Percentiles rank a stretch among this genome's conserved stretches.
Evolutionary conservation across 2,888 invertebrate genomes (phyloP).

Genomic region (Drosophila colorata): DNA sequence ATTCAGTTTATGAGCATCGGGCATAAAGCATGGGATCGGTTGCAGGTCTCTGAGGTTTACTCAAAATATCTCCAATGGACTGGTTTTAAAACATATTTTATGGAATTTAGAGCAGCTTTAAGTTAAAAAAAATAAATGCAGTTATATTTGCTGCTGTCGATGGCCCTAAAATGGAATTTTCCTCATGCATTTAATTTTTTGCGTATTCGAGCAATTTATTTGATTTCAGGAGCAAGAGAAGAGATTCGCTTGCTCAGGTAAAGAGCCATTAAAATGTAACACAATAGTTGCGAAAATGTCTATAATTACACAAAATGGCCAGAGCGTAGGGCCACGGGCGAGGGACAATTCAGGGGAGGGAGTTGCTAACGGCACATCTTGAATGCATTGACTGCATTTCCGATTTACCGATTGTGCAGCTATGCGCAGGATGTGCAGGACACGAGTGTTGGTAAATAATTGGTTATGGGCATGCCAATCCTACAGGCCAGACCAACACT

Average conservation of each 20-base stretch:
- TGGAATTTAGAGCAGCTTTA: background rate
- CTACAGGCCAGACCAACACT: constrained; percentile 15
- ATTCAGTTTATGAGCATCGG: constrained; percentile 31
- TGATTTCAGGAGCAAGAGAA: constrained; percentile 3
- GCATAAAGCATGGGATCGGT: constrained; percentile 24
- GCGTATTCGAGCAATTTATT: constrained; percentile 35
- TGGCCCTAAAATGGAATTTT: constrained; percentile 7
- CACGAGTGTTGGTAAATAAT: constrained; percentile 74
- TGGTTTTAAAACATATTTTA: background rate
- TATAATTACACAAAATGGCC: constrained; percentile 69
- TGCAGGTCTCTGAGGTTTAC: background rate
- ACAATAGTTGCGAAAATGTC: constrained; percentile 76
- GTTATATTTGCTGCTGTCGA: background rate
- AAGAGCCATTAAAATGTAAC: constrained; percentile 70
- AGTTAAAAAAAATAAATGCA: background rate
- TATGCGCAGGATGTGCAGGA: constrained; percentile 59
- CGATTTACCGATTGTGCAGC: constrained; percentile 55
- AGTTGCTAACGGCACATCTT: constrained; percentile 41
- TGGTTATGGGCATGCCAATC: constrained; percentile 64
- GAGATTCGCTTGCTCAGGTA: constrained; percentile 58
- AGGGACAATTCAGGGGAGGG: constrained; percentile 8
- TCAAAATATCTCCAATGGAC: background rate
- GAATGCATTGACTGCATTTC: constrained; percentile 70
- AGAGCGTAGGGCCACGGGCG: background rate
- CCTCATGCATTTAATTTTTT: constrained; percentile 4